Base-by-base conservation (phyloP, 2,797 vertebrate species). In the Basileuterus tristriatus region DNA sequence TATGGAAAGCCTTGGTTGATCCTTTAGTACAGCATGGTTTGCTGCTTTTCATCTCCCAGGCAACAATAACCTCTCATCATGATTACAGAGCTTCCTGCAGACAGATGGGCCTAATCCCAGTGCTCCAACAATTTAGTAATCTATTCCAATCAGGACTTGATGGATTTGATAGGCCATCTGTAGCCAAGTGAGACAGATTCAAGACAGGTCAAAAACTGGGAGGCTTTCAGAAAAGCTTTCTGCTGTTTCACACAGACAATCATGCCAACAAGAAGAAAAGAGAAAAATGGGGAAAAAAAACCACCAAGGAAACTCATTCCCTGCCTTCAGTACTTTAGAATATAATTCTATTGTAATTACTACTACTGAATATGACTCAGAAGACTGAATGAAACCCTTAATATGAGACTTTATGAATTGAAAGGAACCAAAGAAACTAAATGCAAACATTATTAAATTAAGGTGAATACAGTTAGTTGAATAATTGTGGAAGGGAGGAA, bases 161-260 rank as follows among this genome's bases (percentile, higher is more conserved):
- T 96, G 91, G 95, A 95, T 97, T 97, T 98, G 95, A 97, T 97
- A 97, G 88, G 70, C 89, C 91, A 95, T 96, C 91, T 96, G 94
- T 93, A 96, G 86, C 81, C 77, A 96, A 96, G 88, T 90, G 83
- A 96, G 87, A 94, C 77, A 84, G 68, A 97, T 79, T 93, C 78
- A 92, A 86, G 85, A 83, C 77, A 87, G 83, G 94, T 96, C 74
- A 94, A 93, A 96, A 93, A 64, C 27, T 62, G 39, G 2, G 9
- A 74, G 18, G n/a, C 39, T 93, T 96, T 94, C 55, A 85, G 50
- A 68, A 95, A 91, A 82, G 52, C 75, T 89, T 90, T 94, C 50
- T 81, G 27, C 47, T 84, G 15, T 50, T 83, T 71, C n/a, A 64
- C 46, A 86, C 29, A 90, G 92, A 62, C 36, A 91, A 83, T 43